Evolutionary conservation across 2,797 vertebrate species (phyloP), one percentile per base, ranked within the genome.

Genomic region (Apodemus agrarius): DNA sequence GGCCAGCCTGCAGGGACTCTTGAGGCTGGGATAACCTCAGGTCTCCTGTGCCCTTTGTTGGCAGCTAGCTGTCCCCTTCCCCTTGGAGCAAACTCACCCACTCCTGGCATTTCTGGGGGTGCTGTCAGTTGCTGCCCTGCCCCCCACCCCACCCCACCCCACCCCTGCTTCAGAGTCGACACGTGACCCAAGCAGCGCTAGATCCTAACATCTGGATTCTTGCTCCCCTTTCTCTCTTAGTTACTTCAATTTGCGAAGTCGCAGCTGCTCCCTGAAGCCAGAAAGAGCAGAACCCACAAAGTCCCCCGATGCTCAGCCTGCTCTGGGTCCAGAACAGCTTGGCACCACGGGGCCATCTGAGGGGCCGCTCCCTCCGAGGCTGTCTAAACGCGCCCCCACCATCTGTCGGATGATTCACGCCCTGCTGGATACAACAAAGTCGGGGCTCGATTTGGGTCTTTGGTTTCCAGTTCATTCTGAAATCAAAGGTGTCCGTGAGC

Each of bases 381-480:
- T 89, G 80, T 90, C 92, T 91, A 89, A 91, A 91, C 14, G 92
- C 80, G 76, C 78, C 74, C 95, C 95, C 63, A 43, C 96, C 97
- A 97, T 96, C 97, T 96, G 93, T 34, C 57, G 69, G 74, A 63
- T 95, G 93, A 95, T 72, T 96, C 87, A 96, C 3, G 6, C 95
- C 80, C 29, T 3, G 91, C 92, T 81, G 90, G 69, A 54, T 46
- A 83, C 86, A 31, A 89, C n/a, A n/a, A n/a, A 85, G 61, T 91
- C 13, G 7, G 72, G 89, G 74, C 90, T 95, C 24, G 1, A 65
- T 88, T 85, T 37, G 52, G 85, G 86, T 96, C 96, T 95, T 82
- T 79, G 82, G 81, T 86, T 75, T 89, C 63, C 94, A 97, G 93
- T 93, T 91, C 54, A 79, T 82, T 93, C 78, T 89, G 52, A 78